These are phyloP conservation scores for Apostichopus japonicus DNA, from an alignment of 35 echinoderm and acorn worm species.

Conservation along the genomic window DNA sequence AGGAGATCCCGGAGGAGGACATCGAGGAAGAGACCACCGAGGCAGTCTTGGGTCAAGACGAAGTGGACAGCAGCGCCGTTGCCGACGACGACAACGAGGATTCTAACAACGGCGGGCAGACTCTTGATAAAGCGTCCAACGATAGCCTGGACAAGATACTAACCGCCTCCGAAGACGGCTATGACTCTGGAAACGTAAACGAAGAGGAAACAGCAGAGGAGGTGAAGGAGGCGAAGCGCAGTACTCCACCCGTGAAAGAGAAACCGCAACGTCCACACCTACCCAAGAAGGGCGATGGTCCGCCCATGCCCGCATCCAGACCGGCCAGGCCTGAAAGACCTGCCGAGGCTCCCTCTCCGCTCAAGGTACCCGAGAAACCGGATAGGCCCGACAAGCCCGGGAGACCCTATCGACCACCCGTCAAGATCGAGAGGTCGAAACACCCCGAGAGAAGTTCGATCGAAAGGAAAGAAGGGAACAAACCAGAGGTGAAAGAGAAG, in stretches of 20 bases:
- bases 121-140: background rate
- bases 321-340: conserved; percentile 5
- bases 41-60: background rate
- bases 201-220: background rate
- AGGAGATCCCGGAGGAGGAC: background rate
- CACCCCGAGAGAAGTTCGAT: background rate
- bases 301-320: background rate
- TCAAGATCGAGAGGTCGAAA: conserved; percentile 1
- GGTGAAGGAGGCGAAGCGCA: background rate
- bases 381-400: conserved; percentile 14
- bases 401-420: background rate
- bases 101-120: background rate
- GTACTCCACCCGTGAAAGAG: conserved; percentile 24
- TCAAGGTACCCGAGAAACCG: background rate
- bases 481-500: conserved; percentile 22
- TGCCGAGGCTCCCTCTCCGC: background rate
- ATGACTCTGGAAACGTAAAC: conserved; percentile 4
- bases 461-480: conserved; percentile 5
- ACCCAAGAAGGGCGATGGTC: conserved; percentile 21
- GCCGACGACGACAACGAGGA: background rate
- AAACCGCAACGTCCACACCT: conserved; percentile 9
- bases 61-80: conserved; percentile 3
- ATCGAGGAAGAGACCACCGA: background rate
- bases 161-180: background rate
- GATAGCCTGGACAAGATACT: conserved; percentile 39